Conservation (phyloP, 2,797 vertebrate species). For the Furcifer pardalis region DNA sequence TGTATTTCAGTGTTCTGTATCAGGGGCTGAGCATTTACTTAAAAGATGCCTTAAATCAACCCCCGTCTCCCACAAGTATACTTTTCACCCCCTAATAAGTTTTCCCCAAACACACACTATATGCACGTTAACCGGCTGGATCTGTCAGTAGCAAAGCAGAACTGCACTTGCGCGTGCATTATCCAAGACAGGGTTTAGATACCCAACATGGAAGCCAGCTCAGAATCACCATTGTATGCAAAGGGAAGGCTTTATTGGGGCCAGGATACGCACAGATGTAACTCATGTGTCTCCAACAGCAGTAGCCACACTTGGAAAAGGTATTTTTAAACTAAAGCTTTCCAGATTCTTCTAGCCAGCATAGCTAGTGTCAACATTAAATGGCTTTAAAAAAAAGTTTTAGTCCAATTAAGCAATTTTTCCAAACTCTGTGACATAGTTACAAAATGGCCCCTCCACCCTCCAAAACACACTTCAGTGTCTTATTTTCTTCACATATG, state of each 20-base stretch:
- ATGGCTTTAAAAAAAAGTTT: too few relatives aligned
- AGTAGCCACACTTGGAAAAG: background rate
- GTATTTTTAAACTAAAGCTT: background rate
- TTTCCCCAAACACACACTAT: too few relatives aligned
- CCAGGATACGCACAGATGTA: background rate
- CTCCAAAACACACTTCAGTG: background rate
- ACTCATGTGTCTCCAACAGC: background rate
- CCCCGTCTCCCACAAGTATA: background rate
- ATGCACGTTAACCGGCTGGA: too few relatives aligned
- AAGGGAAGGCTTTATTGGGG: background rate
- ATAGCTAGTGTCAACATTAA: background rate
- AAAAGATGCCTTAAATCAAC: background rate
- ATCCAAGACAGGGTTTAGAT: too few relatives aligned
- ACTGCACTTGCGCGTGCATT: background rate
- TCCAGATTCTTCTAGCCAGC: background rate
- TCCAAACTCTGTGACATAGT: too few relatives aligned
- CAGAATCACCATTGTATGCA: background rate
- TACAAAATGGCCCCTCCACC: background rate
- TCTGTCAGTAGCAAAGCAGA: too few relatives aligned
- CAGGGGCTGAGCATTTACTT: background rate
- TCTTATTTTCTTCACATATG: background rate
- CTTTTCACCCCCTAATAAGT: background rate
- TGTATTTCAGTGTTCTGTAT: background rate
- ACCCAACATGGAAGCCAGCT: background rate
- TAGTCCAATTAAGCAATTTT: too few relatives aligned